These are phyloP conservation scores for Nephrotoma flavescens DNA, from an alignment of 2,888 invertebrate species.

Conservation along the genomic window DNA sequence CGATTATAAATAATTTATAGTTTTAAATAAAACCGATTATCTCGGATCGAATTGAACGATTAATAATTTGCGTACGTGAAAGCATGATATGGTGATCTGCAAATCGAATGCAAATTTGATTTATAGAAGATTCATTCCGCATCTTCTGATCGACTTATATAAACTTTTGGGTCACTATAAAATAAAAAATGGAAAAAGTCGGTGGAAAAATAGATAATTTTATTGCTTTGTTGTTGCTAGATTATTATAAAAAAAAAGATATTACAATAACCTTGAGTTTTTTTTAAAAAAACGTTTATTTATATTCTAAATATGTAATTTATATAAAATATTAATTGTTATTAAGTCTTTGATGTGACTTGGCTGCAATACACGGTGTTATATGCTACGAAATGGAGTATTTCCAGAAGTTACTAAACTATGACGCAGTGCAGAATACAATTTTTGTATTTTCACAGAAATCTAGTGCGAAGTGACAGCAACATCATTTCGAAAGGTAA, in stretches of 20 bases:
- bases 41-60: not conserved
- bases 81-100: not conserved
- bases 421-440: too few relatives aligned
- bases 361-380: not conserved
- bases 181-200: not conserved
- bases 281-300: not conserved
- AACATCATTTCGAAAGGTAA: too few relatives aligned
- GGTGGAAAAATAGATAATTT: not conserved
- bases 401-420: not conserved
- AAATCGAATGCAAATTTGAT: not conserved
- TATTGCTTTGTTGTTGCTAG: not conserved
- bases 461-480: too few relatives aligned
- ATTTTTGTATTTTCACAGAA: too few relatives aligned
- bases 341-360: not conserved
- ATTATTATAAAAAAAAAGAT: not conserved
- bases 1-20: not conserved
- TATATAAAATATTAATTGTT: not conserved
- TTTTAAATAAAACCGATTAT: not conserved
- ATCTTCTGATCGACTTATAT: not conserved
- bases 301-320: not conserved
- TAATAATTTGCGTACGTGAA: not conserved
- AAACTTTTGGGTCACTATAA: too few relatives aligned
- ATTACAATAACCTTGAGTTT: not conserved
- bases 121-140: not conserved
- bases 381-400: not conserved